Percentiles rank a stretch among this genome's conserved stretches.
These are phyloP conservation scores for Enteromius mattozi DNA, from an alignment of 2,797 vertebrate species.

Conservation along the genomic window DNA sequence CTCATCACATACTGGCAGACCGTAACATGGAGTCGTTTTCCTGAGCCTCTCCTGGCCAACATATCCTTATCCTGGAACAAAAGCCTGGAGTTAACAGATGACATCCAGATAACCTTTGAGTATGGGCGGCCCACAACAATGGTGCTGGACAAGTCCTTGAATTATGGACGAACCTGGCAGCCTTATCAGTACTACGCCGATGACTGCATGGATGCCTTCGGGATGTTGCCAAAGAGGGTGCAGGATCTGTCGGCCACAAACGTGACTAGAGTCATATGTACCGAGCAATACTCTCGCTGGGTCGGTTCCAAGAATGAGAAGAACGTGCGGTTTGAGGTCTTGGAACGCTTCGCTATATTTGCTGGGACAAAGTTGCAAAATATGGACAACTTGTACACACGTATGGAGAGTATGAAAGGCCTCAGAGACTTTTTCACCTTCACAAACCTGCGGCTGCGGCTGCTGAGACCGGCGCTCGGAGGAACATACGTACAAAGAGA, in stretches of 20 bases:
- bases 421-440: constrained; percentile 96
- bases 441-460: constrained; percentile 91
- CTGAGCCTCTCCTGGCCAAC: constrained; percentile 92
- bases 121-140: constrained; percentile 94
- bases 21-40: constrained; percentile 92
- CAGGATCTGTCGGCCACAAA: constrained; percentile 89
- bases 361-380: constrained; percentile 92
- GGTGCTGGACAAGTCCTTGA: constrained; percentile 95
- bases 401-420: constrained; percentile 93
- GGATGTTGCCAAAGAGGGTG: constrained; percentile 91
- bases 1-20: constrained; percentile 98
- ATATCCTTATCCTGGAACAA: constrained; percentile 97
- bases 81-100: constrained; percentile 93
- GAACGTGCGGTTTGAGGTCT: constrained; percentile 93
- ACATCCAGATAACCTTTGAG: constrained; percentile 93
- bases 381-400: constrained; percentile 93
- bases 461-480: constrained; percentile 90
- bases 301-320: constrained; percentile 91
- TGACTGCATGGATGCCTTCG: constrained; percentile 92
- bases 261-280: constrained; percentile 94
- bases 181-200: constrained; percentile 97
- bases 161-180: constrained; percentile 93
- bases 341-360: constrained; percentile 90
- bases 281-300: constrained; percentile 93
- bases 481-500: constrained; percentile 93